phyloP scores from a whole-genome alignment of 2,888 invertebrate genomes.

The Scaptomyza reducta region DNA sequence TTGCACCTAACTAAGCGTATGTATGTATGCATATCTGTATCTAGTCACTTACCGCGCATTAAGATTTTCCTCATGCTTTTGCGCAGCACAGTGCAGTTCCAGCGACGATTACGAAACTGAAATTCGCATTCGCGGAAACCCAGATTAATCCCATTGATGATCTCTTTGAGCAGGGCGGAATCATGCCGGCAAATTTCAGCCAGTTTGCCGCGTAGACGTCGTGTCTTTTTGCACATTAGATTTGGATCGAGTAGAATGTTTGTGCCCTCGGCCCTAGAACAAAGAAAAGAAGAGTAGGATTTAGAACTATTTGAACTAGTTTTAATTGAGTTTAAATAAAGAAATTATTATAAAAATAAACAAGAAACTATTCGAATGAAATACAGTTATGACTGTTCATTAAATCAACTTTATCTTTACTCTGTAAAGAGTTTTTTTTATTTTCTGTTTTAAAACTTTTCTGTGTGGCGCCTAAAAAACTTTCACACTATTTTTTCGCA shows the following conservation, averaged over 20 bases:
- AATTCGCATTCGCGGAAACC: slow-evolving; percentile 94
- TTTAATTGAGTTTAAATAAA: too few species aligned
- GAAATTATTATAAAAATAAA: too few species aligned
- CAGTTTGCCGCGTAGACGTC: slow-evolving; percentile 90
- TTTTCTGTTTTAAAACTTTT: background rate
- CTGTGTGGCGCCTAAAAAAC: slow-evolving; percentile 33
- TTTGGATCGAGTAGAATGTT: slow-evolving; percentile 95
- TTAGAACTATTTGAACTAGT: too few species aligned
- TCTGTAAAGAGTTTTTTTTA: too few species aligned
- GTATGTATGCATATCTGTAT: slow-evolving; percentile 11
- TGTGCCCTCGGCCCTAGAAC: slow-evolving; percentile 90
- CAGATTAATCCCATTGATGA: slow-evolving; percentile 91
- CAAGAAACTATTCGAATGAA: too few species aligned
- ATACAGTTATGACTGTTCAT: too few species aligned
- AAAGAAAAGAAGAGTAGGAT: background rate
- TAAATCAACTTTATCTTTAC: too few species aligned
- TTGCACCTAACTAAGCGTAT: slow-evolving; percentile 1
- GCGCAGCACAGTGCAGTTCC: slow-evolving; percentile 94
- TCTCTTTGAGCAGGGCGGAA: slow-evolving; percentile 91
- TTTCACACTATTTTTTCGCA: background rate
- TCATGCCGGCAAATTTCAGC: slow-evolving; percentile 94
- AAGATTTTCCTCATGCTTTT: slow-evolving; percentile 89
- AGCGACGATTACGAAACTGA: slow-evolving; percentile 93
- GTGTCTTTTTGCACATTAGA: slow-evolving; percentile 94
- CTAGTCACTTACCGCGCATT: slow-evolving; percentile 88